Conservation (phyloP, 2,113 vertebrate species). For the Notarius quadriscutis region DNA sequence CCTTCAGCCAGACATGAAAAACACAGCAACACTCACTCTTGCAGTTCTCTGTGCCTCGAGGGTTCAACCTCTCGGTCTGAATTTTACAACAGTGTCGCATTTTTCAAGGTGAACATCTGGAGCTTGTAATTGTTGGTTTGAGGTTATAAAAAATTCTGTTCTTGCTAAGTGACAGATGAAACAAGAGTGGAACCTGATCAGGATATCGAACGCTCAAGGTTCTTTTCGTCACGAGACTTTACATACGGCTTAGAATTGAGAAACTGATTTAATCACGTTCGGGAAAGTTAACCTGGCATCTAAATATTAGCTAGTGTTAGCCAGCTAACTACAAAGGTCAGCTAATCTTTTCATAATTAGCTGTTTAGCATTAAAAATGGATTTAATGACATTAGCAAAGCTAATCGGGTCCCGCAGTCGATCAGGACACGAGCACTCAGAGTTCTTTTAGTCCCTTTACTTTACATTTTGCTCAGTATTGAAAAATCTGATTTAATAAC, state of each 20-base stretch:
- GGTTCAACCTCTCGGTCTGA: neutral
- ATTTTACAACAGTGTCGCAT: neutral
- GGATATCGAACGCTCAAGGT: neutral
- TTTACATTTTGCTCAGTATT: neutral
- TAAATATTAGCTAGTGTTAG: neutral
- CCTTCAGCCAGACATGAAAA: conserved; percentile 43
- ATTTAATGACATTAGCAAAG: neutral
- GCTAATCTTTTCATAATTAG: neutral
- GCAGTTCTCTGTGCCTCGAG: conserved; percentile 17
- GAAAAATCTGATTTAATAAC: too few relatives aligned
- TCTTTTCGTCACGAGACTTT: neutral
- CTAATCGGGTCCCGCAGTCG: neutral
- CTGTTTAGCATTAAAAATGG: neutral
- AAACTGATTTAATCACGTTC: neutral
- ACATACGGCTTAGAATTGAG: too few relatives aligned
- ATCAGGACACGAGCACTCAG: neutral
- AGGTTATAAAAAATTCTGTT: neutral
- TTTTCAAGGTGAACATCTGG: neutral
- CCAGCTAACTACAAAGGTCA: neutral
- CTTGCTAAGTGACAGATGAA: neutral
- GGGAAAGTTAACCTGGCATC: neutral
- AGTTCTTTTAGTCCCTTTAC: neutral
- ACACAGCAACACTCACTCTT: conserved; percentile 37
- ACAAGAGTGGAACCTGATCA: neutral
- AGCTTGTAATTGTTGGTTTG: conserved; percentile 3